Base-by-base conservation (phyloP, 53 echinoderm and acorn worm genomes). In the Echinometra lucunter region DNA sequence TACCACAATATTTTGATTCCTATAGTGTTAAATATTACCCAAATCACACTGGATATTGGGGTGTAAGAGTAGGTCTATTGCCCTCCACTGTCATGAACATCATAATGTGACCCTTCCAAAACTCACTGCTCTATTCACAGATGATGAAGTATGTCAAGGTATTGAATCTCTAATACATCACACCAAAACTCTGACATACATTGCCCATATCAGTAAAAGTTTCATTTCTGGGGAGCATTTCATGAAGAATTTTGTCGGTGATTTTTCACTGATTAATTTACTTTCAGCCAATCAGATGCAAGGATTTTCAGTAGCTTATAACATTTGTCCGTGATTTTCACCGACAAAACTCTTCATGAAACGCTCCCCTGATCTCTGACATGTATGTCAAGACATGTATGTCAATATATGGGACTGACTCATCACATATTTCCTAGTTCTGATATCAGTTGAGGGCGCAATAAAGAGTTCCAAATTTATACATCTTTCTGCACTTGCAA, bases 81-180 rank as follows among this genome's bases (percentile, higher is more conserved):
- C 28, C 9, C 69, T 69, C 69, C 69, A 69, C 8, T 28, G 69
- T 10, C 32, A 69, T 30, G 32, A 69, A 32, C 28, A 69, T 69
- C 11, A 32, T 32, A 30, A 30, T 10, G 6, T 2, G 11, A 81
- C 81, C 81, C 81, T 42, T 44, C 13, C 56, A 23, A 44, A 18
- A 4, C 44, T 23, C 21, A 80, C 6, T 21, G 44, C 2, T 19
- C 81, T 44, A 1, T 44, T 81, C 81, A 42, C 19, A 63, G 10
- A 12, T 23, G 19, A 44, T 81, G 21, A 81, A 42, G 23, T 44
- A 81, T 81, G 81, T 81, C 81, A 81, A 81, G 81, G 40, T 81
- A 23, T 81, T 35, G 23, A 19, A 42, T 8, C 28, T 69, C 42
- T 42, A 2, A 23, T 44, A 44, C 44, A 38, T 81, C 40, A 81